Base-by-base conservation (phyloP, 1,140 invertebrate genomes). In the Anastrepha ludens region DNA sequence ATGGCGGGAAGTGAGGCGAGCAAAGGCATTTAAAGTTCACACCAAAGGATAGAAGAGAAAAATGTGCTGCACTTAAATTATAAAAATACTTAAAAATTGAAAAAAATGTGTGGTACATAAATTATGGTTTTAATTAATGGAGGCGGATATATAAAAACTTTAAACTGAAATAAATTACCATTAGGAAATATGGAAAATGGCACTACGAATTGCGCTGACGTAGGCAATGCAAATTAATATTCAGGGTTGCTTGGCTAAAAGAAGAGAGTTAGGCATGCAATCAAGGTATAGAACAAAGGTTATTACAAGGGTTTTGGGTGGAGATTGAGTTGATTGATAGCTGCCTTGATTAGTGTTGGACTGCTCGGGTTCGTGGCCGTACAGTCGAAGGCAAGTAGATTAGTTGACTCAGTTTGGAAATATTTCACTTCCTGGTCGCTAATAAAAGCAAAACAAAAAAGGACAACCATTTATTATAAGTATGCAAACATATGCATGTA, bases 141-240 rank as follows among this genome's bases (percentile, higher is more conserved):
- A 3, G 64, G 64, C 64, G 9, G 64, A 3, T 39, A 29, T 29
- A 67, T 41, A 39, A 67, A 67, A 67, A 67, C 6, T 67, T 67
- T 67, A 67, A 67, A 67, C 29, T 29, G 39, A 20, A 67, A 67
- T 67, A 67, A 67, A 67, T 67, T 67, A 11, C 29, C 64, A 67
- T 29, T 67, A 67, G 39, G 64, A 41, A 67, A 13, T 67, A 9
- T 11, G 39, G 20, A 6, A 55, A 55, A 55, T 55, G 11, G 50
- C 50, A 8, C 11, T 55, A 11, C 50, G 11, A 6, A 55, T 55
- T 55, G 11, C 50, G 50, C 50, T 55, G 29, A 29, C 50, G 6
- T 55, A 6, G 50, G 0, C 29, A 55, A 55, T 6, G 50, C 11
- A 8, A 55, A 55, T 55, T 55, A 11, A 55, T 55, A 55, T 55